Evolutionary conservation across 35 echinoderm and acorn worm genomes (phyloP).

Genomic region (Eucidaris tribuloides): DNA sequence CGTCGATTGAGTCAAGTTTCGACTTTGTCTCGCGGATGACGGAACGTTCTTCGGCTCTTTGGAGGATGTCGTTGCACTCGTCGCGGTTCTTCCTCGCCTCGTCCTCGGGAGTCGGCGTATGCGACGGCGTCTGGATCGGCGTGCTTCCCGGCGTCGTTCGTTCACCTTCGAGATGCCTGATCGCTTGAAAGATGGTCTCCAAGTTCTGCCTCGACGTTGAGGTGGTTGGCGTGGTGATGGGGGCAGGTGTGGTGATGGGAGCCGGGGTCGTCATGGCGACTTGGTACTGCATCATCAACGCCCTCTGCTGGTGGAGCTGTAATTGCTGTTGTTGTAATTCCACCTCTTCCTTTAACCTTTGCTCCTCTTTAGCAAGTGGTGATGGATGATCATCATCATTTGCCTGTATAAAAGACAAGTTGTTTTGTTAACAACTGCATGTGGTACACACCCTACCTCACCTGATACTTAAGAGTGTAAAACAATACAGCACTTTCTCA

Average conservation of each 20-base stretch:
- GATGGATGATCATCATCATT: no score
- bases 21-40: slow-evolving; percentile 24
- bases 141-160: slow-evolving; percentile 68
- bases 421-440: no score
- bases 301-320: slow-evolving; percentile 34
- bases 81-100: slow-evolving; percentile 61
- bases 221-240: slow-evolving; percentile 49
- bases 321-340: slow-evolving; percentile 1
- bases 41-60: slow-evolving; percentile 20
- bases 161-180: slow-evolving; percentile 88
- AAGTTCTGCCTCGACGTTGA: slow-evolving; percentile 86
- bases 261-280: slow-evolving; percentile 23
- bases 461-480: no score
- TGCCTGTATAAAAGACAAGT: no score
- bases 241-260: slow-evolving; percentile 18
- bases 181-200: slow-evolving; percentile 94
- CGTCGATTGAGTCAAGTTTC: not conserved
- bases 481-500: no score
- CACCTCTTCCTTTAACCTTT: not conserved
- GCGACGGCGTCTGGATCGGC: slow-evolving; percentile 82
- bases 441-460: no score
- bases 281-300: slow-evolving; percentile 54
- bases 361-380: no score
- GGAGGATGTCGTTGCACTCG: slow-evolving; percentile 30
- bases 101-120: slow-evolving; percentile 89